Base-by-base conservation (phyloP, 1,140 invertebrate species). In the Tetramorium alpestre region DNA sequence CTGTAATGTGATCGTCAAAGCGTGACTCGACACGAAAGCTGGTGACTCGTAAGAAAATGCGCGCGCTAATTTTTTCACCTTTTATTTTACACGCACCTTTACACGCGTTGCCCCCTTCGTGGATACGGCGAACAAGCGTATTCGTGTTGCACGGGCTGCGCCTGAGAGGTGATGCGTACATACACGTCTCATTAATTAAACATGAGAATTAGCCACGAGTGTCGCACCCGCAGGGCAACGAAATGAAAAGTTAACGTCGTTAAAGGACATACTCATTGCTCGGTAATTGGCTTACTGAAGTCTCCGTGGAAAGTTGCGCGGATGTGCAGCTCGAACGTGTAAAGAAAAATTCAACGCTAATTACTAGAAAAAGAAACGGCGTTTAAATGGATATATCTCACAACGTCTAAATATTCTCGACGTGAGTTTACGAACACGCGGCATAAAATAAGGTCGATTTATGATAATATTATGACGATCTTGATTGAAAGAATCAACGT, bases 1-100 rank as follows among this genome's bases (percentile, higher is more conserved):
- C 78, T 88, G 90, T 92, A 92, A 92, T 88, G 87, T 81, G 87
- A 80, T 88, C 88, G 77, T 92, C 92, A 90, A 92, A 81, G 82
- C 91, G 91, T 93, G 87, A 93, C 90, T 90, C 73, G 51, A 84
- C 86, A 80, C 58, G 51, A 84, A 78, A 56, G 76, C 62, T 65
- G 80, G 80, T 78, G 44, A 77, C 64, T 75, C 69, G 80, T 72
- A 76, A 75, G 76, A 85, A 92, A 92, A 88, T 89, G 90, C 85
- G 89, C 86, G 87, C 89, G 87, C 87, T 89, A 77, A 67, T 89
- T 49, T 82, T 64, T 81, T 64, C 62, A 67, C 70, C 76, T 85
- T 88, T 85, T 33, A 65, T 69, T 81, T 87, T 70, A 60, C 70
- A 62, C 69, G 70, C 84, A 76, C 60, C 60, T 88, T 88, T 88